Evolutionary conservation across 2,797 vertebrate species (phyloP).

Genomic region (Stomatorhinus walkeri): DNA sequence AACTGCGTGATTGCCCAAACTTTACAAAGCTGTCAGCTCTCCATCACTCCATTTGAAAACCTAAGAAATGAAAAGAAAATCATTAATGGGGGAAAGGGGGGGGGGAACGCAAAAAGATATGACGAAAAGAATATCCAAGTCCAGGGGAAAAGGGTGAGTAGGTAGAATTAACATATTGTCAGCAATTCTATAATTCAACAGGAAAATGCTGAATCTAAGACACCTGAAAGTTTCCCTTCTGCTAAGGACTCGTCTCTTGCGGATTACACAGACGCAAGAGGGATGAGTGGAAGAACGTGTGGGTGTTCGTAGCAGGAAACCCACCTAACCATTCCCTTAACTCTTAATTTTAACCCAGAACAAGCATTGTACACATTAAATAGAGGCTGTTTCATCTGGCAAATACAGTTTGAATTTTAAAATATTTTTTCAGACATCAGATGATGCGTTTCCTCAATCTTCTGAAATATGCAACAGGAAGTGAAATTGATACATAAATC

Average conservation of each 20-base stretch:
- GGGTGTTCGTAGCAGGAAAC: not conserved
- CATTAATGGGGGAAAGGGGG: not conserved
- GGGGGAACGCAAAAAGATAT: not conserved
- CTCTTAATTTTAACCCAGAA: not conserved
- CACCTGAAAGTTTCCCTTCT: constrained; percentile 34
- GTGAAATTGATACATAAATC: not conserved
- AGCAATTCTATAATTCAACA: constrained; percentile 28
- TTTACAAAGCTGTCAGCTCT: constrained; percentile 12
- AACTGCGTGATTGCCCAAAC: not conserved
- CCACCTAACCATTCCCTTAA: not conserved
- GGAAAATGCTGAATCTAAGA: constrained; percentile 55
- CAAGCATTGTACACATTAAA: not conserved
- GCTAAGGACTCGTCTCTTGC: constrained; percentile 35
- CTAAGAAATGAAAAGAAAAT: constrained; percentile 36
- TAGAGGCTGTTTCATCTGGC: not conserved
- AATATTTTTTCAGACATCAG: not conserved
- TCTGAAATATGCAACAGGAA: not conserved
- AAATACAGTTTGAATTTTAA: not conserved
- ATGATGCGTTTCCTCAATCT: not conserved
- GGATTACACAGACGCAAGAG: constrained; percentile 24
- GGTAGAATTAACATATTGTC: not conserved
- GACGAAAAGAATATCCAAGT: constrained; percentile 14
- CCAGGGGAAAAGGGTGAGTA: not conserved
- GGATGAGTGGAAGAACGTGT: constrained; percentile 17
- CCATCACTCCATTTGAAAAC: constrained; percentile 18